A percentile compares a stretch with the other conserved stretches of the same genome.
Conservation (phyloP, 2,797 vertebrate genomes). For the Crocodylus rhombifer region DNA sequence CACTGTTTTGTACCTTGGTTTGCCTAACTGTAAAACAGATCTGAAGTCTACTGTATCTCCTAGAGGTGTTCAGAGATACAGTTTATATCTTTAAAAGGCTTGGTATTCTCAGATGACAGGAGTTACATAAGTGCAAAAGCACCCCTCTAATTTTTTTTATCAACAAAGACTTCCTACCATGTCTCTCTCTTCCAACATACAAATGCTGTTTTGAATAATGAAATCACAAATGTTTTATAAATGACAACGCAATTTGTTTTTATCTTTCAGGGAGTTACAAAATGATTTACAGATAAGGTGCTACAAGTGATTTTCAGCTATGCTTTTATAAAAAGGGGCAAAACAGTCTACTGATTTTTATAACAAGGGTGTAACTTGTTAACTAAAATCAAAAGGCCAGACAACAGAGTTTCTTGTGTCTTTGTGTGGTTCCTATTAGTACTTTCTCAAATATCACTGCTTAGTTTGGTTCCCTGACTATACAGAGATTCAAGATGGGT, state of each 20-base stretch:
- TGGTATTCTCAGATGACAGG: conserved; percentile 48
- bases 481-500: background rate
- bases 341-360: conserved; percentile 37
- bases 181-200: conserved; percentile 47
- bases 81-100: background rate
- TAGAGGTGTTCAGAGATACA: conserved; percentile 36
- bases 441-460: background rate
- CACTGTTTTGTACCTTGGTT: background rate
- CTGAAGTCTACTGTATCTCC: background rate
- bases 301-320: conserved; percentile 67
- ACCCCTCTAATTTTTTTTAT: conserved; percentile 58
- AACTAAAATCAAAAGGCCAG: conserved; percentile 34
- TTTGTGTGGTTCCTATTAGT: background rate
- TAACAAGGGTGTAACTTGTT: conserved; percentile 45
- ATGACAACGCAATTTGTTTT: conserved; percentile 73
- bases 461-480: background rate
- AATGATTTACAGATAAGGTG: conserved; percentile 72
- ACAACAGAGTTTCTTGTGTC: background rate
- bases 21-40: background rate
- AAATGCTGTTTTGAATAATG: conserved; percentile 65
- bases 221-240: conserved; percentile 71
- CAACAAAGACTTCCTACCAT: conserved; percentile 41
- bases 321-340: conserved; percentile 50
- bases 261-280: conserved; percentile 66
- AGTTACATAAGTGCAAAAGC: conserved; percentile 72